Percentiles rank a stretch among this genome's conserved stretches.
These are phyloP conservation scores for Coreoperca whiteheadi DNA, from an alignment of 2,113 vertebrate species.

Conservation along the genomic window DNA sequence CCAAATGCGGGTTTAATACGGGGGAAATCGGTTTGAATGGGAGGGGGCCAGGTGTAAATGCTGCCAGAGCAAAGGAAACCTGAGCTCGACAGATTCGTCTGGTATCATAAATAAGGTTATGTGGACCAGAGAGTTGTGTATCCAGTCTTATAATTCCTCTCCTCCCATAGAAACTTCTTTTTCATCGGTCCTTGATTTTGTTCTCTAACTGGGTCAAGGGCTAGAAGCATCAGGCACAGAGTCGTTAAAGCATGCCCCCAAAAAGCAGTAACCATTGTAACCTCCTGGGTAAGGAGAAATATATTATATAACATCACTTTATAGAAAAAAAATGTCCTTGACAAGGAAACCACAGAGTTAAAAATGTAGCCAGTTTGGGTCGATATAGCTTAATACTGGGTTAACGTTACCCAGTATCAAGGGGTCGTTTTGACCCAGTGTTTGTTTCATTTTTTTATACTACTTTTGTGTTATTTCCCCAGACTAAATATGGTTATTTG, in stretches of 20 bases:
- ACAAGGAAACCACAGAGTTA: too few species aligned
- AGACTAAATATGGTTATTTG: too few species aligned
- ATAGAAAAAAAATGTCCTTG: neutral
- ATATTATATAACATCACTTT: neutral
- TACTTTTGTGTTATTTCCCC: too few species aligned
- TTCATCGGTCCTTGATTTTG: conserved; percentile 47
- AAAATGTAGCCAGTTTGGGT: too few species aligned
- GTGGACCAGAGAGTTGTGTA: neutral
- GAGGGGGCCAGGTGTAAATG: too few species aligned
- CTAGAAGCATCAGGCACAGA: conserved; percentile 52
- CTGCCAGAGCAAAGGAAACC: too few species aligned
- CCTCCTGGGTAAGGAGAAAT: conserved; percentile 45
- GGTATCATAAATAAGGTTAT: neutral
- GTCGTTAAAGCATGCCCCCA: conserved; percentile 17
- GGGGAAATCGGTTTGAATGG: too few species aligned
- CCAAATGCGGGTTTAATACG: too few species aligned
- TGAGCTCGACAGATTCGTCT: too few species aligned
- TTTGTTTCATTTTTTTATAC: neutral
- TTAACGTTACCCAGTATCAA: too few species aligned
- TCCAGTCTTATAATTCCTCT: conserved; percentile 17
- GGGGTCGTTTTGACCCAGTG: too few species aligned
- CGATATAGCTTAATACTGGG: too few species aligned
- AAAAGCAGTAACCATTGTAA: conserved; percentile 49
- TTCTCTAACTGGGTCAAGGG: conserved; percentile 66
- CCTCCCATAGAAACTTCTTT: conserved; percentile 8